Evolutionary conservation across 2,888 invertebrate species (phyloP), one percentile per base, ranked within the genome.

Genomic region (Lypha dubia): DNA sequence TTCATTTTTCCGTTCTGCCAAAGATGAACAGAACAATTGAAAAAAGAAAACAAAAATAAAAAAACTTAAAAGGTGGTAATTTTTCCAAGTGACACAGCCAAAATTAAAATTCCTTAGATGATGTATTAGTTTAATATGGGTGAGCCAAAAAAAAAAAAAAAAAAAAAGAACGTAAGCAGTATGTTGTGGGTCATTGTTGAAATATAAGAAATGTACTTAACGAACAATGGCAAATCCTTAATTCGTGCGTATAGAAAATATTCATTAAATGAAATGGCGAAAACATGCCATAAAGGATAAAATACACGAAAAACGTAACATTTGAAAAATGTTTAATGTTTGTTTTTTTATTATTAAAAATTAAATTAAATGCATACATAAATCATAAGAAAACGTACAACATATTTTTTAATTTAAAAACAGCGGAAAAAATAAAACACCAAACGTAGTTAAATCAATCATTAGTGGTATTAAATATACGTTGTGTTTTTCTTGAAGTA

Each of bases 51-150:
- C n/a, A n/a, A n/a, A n/a, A n/a, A n/a, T 6, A n/a, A 51, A 53
- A 24, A 41, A 24, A 56, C 1, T 7, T 74, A n/a, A 24, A 32
- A 70, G 17, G 58, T 58, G 38, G 49, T 65, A 65, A 65, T 79
- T 73, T 67, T 49, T 58, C 13, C 15, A 67, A 73, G 67, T 79
- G 79, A 79, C 67, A 51, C 35, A 51, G 73, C 73, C 24, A 44
- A 73, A 65, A 56, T 20, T 1, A 73, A 58, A 58, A n/a, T 41
- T 44, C 1, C 13, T 38, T 22, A 20, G 49, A 67, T 79, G 73
- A 65, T 79, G 49, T 49, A 58, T 79, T 65, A 32, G 56, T 65
- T 58, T 65, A 56, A 17, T n/a, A n/a, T n/a, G n/a, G n/a, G 56
- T 56, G 63, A 63, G 71, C 22, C 71, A 65, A 2, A 6, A 8